A percentile compares a stretch with the other conserved stretches of the same genome.
phyloP scores from a whole-genome alignment of 2,888 invertebrate species.

The Eristalis tenax region DNA sequence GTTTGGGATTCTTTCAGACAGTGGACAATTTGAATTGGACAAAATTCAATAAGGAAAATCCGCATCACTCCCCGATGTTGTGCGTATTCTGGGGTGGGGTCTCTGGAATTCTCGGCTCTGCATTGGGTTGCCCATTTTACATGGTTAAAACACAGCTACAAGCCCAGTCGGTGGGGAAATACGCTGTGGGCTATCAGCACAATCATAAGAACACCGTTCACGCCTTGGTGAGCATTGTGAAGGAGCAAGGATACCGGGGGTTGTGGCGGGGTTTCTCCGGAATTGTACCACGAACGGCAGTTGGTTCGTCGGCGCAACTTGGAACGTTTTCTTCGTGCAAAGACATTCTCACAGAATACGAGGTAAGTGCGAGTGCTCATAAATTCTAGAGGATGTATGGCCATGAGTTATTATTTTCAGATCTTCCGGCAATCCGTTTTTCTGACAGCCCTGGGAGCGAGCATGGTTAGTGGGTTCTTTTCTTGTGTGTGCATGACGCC shows the following conservation, averaged over 20 bases:
- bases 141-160: constrained; percentile 94
- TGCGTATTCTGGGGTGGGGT: constrained; percentile 77
- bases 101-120: constrained; percentile 87
- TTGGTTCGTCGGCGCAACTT: constrained; percentile 92
- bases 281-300: constrained; percentile 87
- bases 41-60: constrained; percentile 72
- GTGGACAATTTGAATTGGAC: constrained; percentile 84
- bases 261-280: constrained; percentile 90
- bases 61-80: constrained; percentile 66
- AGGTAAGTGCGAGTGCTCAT: constrained; percentile 57
- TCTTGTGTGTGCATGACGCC: constrained; percentile 91
- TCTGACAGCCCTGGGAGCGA: constrained; percentile 85
- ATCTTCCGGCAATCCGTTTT: constrained; percentile 81
- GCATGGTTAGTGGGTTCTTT: constrained; percentile 89
- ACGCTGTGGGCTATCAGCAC: constrained; percentile 93
- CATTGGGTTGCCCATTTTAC: constrained; percentile 88
- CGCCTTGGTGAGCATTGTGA: constrained; percentile 82
- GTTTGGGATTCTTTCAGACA: constrained; percentile 86
- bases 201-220: constrained; percentile 84
- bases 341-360: constrained; percentile 80
- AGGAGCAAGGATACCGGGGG: constrained; percentile 84
- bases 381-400: constrained; percentile 25
- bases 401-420: constrained; percentile 73
- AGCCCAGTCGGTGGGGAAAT: constrained; percentile 85
- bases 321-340: constrained; percentile 88